Evolutionary conservation across 1,140 invertebrate genomes (phyloP).

Genomic region (Neoseiulus cucumeris): DNA sequence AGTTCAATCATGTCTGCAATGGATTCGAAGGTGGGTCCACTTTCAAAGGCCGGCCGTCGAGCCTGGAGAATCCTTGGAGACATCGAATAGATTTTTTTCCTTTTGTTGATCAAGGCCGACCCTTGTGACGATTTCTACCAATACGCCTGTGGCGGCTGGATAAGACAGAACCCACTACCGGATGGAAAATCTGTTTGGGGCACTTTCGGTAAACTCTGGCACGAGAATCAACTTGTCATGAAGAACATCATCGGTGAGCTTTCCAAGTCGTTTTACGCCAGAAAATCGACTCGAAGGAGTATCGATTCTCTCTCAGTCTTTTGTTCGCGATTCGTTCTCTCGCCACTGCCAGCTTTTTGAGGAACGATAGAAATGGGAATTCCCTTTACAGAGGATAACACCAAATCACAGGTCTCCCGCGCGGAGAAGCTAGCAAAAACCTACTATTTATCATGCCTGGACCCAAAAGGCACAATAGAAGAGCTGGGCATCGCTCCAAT

Average conservation of each 20-base stretch:
- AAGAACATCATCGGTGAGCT: constrained; percentile 53
- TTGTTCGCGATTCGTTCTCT: not conserved
- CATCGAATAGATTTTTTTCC: not conserved
- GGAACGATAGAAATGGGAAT: too few relatives aligned
- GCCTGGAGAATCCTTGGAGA: not conserved
- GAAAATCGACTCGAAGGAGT: not conserved
- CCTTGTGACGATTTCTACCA: constrained; percentile 90
- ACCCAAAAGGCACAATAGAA: constrained; percentile 75
- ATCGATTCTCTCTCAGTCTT: not conserved
- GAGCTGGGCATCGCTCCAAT: constrained; percentile 55
- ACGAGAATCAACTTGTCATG: constrained; percentile 76
- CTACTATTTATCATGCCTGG: constrained; percentile 83
- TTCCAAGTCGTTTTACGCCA: not conserved
- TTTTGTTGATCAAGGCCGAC: constrained; percentile 27
- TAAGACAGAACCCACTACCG: constrained; percentile 71
- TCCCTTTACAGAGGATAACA: constrained; percentile 13
- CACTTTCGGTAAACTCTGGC: constrained; percentile 77
- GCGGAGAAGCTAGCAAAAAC: constrained; percentile 69
- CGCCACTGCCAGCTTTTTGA: not conserved
- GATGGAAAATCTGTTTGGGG: constrained; percentile 74
- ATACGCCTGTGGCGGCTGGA: constrained; percentile 81
- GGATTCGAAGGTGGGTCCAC: constrained; percentile 36
- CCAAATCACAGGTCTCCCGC: constrained; percentile 34
- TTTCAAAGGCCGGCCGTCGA: not conserved
- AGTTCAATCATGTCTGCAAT: constrained; percentile 63